Percentiles rank a stretch among this genome's conserved stretches.
These are phyloP conservation scores for Ceratina australensis DNA, from an alignment of 1,140 invertebrate genomes.

Conservation along the genomic window DNA sequence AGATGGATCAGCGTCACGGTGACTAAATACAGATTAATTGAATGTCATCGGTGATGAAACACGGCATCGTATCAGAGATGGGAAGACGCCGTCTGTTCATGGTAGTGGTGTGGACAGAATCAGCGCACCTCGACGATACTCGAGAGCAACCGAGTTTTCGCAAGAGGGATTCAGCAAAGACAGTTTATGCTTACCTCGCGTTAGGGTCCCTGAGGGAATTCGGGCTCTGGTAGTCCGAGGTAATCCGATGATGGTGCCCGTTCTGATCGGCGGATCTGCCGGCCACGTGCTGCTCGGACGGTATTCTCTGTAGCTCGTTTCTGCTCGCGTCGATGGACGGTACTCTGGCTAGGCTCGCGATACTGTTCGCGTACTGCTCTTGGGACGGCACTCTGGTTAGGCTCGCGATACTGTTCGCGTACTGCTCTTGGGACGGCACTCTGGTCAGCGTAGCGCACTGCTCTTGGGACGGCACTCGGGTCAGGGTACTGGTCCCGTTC, in stretches of 20 bases:
- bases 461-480: slow-evolving; percentile 63
- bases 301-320: slow-evolving; percentile 73
- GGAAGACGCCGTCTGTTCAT: too few species aligned
- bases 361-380: slow-evolving; percentile 55
- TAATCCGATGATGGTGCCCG: slow-evolving; percentile 46
- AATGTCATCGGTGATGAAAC: too few species aligned
- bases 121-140: neutral
- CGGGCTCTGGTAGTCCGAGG: slow-evolving; percentile 75
- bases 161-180: slow-evolving; percentile 67
- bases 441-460: slow-evolving; percentile 63
- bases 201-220: slow-evolving; percentile 71
- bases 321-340: slow-evolving; percentile 71
- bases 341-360: slow-evolving; percentile 70
- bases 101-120: too few species aligned
- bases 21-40: too few species aligned
- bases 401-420: slow-evolving; percentile 55
- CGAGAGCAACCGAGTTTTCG: neutral
- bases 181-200: slow-evolving; percentile 78
- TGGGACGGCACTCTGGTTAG: slow-evolving; percentile 68
- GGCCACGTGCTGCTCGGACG: slow-evolving; percentile 72
- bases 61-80: neutral
- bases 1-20: too few species aligned
- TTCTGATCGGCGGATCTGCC: slow-evolving; percentile 48
- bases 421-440: slow-evolving; percentile 65
- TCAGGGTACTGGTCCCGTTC: slow-evolving; percentile 57